Conservation (phyloP, 2,888 invertebrate species). For the Lasioglossum morio region DNA sequence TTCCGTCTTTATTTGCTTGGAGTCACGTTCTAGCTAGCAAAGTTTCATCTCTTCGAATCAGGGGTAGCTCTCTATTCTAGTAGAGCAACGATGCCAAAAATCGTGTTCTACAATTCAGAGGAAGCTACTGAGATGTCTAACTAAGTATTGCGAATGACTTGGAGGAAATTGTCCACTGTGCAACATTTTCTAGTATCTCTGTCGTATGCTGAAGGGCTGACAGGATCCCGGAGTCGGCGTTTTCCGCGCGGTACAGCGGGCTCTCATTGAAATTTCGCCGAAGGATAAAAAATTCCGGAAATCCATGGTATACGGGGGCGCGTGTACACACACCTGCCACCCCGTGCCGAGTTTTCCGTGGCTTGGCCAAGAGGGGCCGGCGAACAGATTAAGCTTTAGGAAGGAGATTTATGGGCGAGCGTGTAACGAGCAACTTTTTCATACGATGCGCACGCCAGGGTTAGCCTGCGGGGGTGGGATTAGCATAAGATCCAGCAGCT, state of each 20-base stretch:
- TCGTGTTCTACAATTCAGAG: background rate
- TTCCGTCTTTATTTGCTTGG: too few species aligned
- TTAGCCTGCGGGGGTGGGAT: constrained; percentile 79
- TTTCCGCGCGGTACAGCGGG: background rate
- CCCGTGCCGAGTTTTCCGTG: constrained; percentile 69
- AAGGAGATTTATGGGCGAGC: constrained; percentile 81
- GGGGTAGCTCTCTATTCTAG: background rate
- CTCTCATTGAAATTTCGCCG: constrained; percentile 65
- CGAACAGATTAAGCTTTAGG: constrained; percentile 82
- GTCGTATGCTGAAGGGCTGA: background rate
- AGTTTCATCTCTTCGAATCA: too few species aligned
- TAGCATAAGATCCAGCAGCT: constrained; percentile 83
- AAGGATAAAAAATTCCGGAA: constrained; percentile 79
- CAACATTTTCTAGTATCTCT: background rate
- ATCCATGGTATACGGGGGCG: constrained; percentile 69
- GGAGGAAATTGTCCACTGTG: background rate
- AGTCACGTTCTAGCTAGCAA: too few species aligned
- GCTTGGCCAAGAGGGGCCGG: constrained; percentile 54
- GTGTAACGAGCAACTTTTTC: constrained; percentile 82
- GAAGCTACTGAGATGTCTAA: background rate
- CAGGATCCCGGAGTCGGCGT: background rate
- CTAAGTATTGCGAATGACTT: background rate
- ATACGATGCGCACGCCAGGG: constrained; percentile 75
- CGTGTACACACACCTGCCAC: constrained; percentile 76
- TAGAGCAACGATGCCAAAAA: background rate